Conservation (phyloP, 2,113 vertebrate genomes). For the Trogon surrucura region DNA sequence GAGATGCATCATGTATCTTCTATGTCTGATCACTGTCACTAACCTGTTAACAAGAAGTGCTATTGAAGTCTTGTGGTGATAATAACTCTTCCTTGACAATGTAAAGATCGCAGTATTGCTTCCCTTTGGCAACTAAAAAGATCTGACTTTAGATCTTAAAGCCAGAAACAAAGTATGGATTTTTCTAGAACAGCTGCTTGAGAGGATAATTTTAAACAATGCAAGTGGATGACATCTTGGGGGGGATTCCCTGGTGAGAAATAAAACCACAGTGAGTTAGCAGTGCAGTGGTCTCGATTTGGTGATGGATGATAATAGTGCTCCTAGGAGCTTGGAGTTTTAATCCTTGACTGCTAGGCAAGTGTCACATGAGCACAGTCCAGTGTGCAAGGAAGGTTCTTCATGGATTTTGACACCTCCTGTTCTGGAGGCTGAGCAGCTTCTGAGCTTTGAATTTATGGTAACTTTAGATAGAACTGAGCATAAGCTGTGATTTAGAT, state of each 20-base stretch:
- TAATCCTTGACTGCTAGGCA: neutral
- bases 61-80: neutral
- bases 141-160: neutral
- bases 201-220: neutral
- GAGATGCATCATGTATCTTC: neutral
- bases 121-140: constrained; percentile 1
- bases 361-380: neutral
- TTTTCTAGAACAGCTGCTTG: neutral
- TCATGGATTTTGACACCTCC: neutral
- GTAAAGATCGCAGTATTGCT: neutral
- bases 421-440: neutral
- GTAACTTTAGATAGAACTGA: neutral
- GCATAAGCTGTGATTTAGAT: neutral
- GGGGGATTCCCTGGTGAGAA: neutral
- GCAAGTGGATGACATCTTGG: neutral
- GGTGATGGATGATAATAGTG: neutral
- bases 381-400: neutral
- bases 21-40: constrained; percentile 20
- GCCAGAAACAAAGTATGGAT: neutral
- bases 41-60: constrained; percentile 26
- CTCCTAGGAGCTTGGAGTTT: neutral
- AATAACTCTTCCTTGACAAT: neutral
- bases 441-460: neutral
- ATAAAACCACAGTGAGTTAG: neutral
- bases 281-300: neutral